Base-by-base conservation (phyloP, 2,113 vertebrate species). In the Epinephelus lanceolatus region DNA sequence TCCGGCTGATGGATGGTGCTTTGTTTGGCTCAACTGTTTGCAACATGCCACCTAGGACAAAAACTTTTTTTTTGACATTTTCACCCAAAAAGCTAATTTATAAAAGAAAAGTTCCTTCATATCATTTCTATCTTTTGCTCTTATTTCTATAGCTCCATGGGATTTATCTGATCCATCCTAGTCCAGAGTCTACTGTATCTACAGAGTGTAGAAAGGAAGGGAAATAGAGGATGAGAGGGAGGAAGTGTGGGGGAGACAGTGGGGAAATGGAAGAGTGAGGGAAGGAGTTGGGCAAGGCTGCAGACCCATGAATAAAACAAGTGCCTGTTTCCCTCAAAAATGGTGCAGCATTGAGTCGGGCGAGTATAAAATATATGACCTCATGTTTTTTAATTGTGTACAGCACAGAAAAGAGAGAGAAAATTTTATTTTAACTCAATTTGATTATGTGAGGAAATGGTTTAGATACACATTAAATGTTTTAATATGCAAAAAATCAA, bases 271-370 rank as follows among this genome's bases (percentile, higher is more conserved):
- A 47, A 45, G 17, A 74, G 17, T 19, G 21, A 60, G 27, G 61
- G 19, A 21, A 49, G 15, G 5, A 61, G 25, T n/a, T 27, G 33
- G 30, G 23, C 23, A 61, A 72, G 23, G 53, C 53, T 62, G 47
- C 55, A 69, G 49, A 40, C 0, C 30, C 30, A 81, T 74, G 60
- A 72, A 72, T 82, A 75, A 78, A 60, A 71, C 19, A 79, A 55
- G 25, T 49, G 27, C 17, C 23, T 61, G 65, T 80, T 66, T 45
- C 30, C 45, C n/a, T 61, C 52, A 65, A 30, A 60, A 78, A 62
- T 79, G 19, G 61, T 87, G 51, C 19, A 73, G 61, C 27, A 49
- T 37, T 76, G 12, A 80, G 37, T 63, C 27, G n/a, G 12, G 15
- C 25, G 56, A 78, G 27, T 53, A 23, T 70, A 6, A 40, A 83